phyloP scores from a whole-genome alignment of 2,797 vertebrate genomes.

The Hylomyscus alleni region DNA sequence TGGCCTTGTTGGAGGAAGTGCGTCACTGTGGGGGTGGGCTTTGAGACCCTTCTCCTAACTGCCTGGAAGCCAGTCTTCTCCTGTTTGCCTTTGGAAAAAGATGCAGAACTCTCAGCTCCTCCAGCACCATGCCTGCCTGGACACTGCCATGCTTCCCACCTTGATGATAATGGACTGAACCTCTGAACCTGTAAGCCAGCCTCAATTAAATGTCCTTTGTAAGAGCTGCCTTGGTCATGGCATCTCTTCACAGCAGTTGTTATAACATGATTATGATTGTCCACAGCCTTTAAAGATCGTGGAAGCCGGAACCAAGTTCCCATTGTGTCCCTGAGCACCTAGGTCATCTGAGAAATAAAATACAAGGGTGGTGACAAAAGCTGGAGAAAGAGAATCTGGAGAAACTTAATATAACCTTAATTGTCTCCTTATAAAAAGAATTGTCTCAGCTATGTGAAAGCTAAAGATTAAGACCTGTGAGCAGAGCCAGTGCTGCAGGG shows the following conservation, averaged over 20 bases:
- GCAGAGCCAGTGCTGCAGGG: conserved; percentile 45
- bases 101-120: too few species aligned
- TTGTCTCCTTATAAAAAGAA: conserved; percentile 71
- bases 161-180: too few species aligned
- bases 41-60: too few species aligned
- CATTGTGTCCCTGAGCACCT: conserved; percentile 12
- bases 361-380: neutral
- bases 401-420: conserved; percentile 58
- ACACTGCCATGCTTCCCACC: neutral
- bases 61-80: too few species aligned
- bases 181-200: neutral
- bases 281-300: neutral
- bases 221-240: neutral
- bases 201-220: neutral
- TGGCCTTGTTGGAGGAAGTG: too few species aligned
- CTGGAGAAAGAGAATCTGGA: conserved; percentile 62
- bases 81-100: too few species aligned
- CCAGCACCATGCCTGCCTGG: too few species aligned
- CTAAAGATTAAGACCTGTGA: conserved; percentile 61
- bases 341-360: conserved; percentile 27
- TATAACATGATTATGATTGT: conserved; percentile 20
- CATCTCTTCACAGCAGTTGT: neutral
- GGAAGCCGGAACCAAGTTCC: neutral
- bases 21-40: too few species aligned
- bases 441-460: conserved; percentile 47